Conservation (phyloP, 2,797 vertebrate species). For the Parambassis ranga region DNA sequence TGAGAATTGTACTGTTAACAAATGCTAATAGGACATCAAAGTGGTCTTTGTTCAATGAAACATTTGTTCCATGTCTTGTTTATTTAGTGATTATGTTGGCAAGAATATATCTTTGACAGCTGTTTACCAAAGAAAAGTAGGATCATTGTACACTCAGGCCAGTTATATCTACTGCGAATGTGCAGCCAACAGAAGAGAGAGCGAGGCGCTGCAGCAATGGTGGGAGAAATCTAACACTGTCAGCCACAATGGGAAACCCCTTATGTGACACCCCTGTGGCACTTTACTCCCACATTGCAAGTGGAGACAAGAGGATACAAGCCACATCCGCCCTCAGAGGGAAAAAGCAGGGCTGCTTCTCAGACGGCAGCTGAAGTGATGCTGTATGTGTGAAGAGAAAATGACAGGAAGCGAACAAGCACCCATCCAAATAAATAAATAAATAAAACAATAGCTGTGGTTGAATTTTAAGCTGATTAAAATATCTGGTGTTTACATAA, state of each 20-base stretch:
- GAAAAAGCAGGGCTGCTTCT: neutral
- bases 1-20: slow-evolving; percentile 26
- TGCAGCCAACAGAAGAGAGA: neutral
- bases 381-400: slow-evolving; percentile 8
- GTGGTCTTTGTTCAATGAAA: slow-evolving; percentile 22
- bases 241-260: slow-evolving; percentile 36
- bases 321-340: slow-evolving; percentile 27
- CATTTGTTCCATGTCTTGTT: slow-evolving; percentile 25
- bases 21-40: slow-evolving; percentile 35
- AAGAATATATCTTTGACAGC: slow-evolving; percentile 2
- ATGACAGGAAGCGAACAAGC: slow-evolving; percentile 16
- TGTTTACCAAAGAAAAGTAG: neutral
- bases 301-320: slow-evolving; percentile 53
- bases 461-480: no score
- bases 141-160: neutral
- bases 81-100: neutral
- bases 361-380: slow-evolving; percentile 1
- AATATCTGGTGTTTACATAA: no score
- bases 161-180: neutral
- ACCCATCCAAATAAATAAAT: no score
- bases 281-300: slow-evolving; percentile 33
- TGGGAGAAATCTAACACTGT: slow-evolving; percentile 29
- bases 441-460: no score
- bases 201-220: neutral
- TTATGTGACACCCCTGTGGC: slow-evolving; percentile 38